Base-by-base conservation (phyloP, 2,797 vertebrate species). In the Centroberyx gerrardi region DNA sequence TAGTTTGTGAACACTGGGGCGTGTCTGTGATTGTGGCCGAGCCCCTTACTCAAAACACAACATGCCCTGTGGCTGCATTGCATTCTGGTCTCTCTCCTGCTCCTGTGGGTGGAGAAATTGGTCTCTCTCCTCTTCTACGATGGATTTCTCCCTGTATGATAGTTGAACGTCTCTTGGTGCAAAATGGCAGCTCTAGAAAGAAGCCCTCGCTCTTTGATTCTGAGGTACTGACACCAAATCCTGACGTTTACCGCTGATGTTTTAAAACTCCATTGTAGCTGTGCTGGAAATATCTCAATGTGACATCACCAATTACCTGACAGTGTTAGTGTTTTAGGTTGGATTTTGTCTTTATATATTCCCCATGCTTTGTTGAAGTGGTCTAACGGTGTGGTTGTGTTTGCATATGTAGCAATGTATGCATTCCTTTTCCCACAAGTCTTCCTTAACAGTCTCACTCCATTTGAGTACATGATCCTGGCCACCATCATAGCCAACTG, bases 401-500 rank as follows among this genome's bases (percentile, higher is more conserved):
- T 48, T 44, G 42, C 5, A 44, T 44, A 14, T 15, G 14, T n/a
- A n/a, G 13, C 27, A 28, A 4, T 17, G n/a, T 58, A 4, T 44
- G 18, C 40, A 31, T 51, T 15, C 1, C 2, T 31, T 60, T 33
- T 51, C 59, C 29, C 7, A 22, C 56, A 17, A 14, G 68, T 28
- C 70, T 88, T 92, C 90, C 93, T 95, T 96, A 85, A 96, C 92
- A 3, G 8, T 53, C 64, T 51, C 86, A 99, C 98, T 97, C 98
- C 97, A 58, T 99, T 99, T 89, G 98, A 99, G 92, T 99, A 99
- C 90, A 97, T 99, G 97, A 98, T 99, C 93, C 93, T 99, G 88
- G 97, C 98, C 90, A 99, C 98, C 86, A 99, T 99, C 78, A 99
- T 99, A 80, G 98, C 98, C 86, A 99, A 99, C 94, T 99, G 98